Evolutionary conservation across 2,888 invertebrate species (phyloP), one percentile per base, ranked within the genome.

Genomic region (Cerastoderma edule): DNA sequence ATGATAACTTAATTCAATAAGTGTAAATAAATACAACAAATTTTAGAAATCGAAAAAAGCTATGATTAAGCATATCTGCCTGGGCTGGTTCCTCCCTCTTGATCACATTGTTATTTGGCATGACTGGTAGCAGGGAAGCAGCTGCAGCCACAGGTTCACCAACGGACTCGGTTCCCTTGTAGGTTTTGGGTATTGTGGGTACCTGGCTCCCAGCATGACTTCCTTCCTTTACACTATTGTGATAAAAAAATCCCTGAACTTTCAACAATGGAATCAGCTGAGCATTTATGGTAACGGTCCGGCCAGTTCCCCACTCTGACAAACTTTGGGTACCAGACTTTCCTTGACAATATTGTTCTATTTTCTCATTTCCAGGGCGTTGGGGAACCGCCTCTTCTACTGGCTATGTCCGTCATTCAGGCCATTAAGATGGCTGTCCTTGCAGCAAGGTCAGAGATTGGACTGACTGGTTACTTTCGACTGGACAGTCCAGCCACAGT

Each of bases 401-500:
- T 89, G 39, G 86, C 88, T 0, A 65, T 80, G 16, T 87, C 89
- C 22, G 89, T 88, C n/a, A 76, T 88, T 69, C 78, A 80, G 56
- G 89, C 90, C 27, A 83, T 88, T 65, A 87, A 85, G 63, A 76
- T 78, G 27, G 90, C 89, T 3, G 84, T 90, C 27, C 57, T 56
- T 19, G 79, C 87, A 8, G 88, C 88, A 13, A 72, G 90, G n/a
- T 33, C 50, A 13, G 85, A 88, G 46, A 66, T 80, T 57, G 89
- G 88, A 0, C 50, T 80, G 3, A 44, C 48, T 2, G 85, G 83
- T 0, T 64, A 79, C 46, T 97, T 96, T 89, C 92, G 93, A 53
- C 77, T 91, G 28, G 95, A 97, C 87, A 95, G 97, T 1, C 98
- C 98, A 1, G 97, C 97, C 0, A 98, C 98, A 0, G 95, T 96